Percentiles rank a stretch among this genome's conserved stretches.
Evolutionary conservation across 1,140 invertebrate genomes (phyloP).

Genomic region (Drosophila parabipectinata): DNA sequence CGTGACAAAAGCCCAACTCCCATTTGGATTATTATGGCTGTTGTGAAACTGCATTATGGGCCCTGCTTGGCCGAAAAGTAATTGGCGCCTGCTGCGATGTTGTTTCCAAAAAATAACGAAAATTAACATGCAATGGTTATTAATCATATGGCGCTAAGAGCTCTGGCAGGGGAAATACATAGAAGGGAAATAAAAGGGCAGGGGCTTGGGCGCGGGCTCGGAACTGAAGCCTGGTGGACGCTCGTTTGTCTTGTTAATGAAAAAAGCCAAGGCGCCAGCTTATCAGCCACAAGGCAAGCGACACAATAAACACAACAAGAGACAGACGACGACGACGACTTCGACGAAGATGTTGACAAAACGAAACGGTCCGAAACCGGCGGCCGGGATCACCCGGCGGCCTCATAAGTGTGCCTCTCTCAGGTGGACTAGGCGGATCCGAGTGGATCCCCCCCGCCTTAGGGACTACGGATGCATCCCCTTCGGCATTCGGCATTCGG

Average conservation of each 20-base stretch:
- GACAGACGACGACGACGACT: conserved; percentile 28
- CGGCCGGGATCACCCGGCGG: conserved; percentile 33
- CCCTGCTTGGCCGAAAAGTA: conserved; percentile 47
- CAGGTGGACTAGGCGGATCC: conserved; percentile 38
- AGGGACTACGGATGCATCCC: conserved; percentile 3
- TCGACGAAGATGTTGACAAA: conserved; percentile 73
- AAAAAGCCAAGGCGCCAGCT: conserved; percentile 83
- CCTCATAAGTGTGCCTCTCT: conserved; percentile 66
- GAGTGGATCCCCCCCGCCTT: not conserved
- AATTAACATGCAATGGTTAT: conserved; percentile 76
- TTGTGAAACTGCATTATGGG: conserved; percentile 38
- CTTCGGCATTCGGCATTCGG: not conserved
- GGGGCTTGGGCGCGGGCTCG: conserved; percentile 25
- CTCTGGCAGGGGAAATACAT: conserved; percentile 6
- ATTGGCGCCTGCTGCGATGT: conserved; percentile 68
- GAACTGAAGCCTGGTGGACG: conserved; percentile 26
- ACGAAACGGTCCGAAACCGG: conserved; percentile 48
- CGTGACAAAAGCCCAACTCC: conserved; percentile 31
- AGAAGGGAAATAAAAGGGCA: conserved; percentile 22
- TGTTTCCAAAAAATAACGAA: conserved; percentile 52
- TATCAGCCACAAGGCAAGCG: conserved; percentile 76
- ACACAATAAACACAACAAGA: conserved; percentile 65
- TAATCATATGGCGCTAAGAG: conserved; percentile 71
- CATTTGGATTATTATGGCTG: conserved; percentile 18
- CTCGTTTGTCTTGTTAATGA: conserved; percentile 82